Conservation (phyloP, 2,888 invertebrate genomes). For the Argynnis bischoffii region DNA sequence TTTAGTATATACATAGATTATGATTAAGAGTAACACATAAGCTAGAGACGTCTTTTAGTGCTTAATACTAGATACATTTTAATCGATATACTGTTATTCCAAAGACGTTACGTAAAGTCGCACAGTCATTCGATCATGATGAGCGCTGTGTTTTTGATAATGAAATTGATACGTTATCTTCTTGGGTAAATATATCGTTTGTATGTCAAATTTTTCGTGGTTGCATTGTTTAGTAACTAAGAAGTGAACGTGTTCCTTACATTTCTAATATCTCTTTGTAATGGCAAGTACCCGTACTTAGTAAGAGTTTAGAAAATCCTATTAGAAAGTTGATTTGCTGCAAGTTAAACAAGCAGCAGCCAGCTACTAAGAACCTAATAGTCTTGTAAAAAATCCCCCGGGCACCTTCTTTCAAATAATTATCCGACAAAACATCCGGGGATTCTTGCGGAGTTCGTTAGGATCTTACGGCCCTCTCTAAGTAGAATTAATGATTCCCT, state of each 20-base stretch:
- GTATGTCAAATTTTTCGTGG: too few species aligned
- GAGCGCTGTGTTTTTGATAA: too few species aligned
- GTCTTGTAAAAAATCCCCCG: slow-evolving; percentile 42
- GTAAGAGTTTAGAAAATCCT: slow-evolving; percentile 15
- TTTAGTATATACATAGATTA: background rate
- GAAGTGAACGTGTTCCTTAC: too few species aligned
- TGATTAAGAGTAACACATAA: too few species aligned
- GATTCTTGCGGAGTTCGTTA: slow-evolving; percentile 74
- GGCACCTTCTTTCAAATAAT: slow-evolving; percentile 60
- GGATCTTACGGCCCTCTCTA: slow-evolving; percentile 64
- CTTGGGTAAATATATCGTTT: too few species aligned
- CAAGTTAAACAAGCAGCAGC: slow-evolving; percentile 32
- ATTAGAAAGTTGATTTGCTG: slow-evolving; percentile 31
- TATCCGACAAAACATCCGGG: slow-evolving; percentile 76
- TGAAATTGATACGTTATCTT: too few species aligned
- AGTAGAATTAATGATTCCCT: slow-evolving; percentile 86
- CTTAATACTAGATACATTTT: too few species aligned
- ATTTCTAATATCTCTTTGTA: background rate
- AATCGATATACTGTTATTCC: too few species aligned
- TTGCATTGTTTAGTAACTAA: too few species aligned
- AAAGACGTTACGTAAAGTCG: too few species aligned
- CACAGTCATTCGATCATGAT: too few species aligned
- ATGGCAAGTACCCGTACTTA: background rate
- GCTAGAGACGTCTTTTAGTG: too few species aligned
- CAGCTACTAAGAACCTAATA: slow-evolving; percentile 36